Evolutionary conservation across 2,888 invertebrate species (phyloP).

Genomic region (Leptinotarsa juncta): DNA sequence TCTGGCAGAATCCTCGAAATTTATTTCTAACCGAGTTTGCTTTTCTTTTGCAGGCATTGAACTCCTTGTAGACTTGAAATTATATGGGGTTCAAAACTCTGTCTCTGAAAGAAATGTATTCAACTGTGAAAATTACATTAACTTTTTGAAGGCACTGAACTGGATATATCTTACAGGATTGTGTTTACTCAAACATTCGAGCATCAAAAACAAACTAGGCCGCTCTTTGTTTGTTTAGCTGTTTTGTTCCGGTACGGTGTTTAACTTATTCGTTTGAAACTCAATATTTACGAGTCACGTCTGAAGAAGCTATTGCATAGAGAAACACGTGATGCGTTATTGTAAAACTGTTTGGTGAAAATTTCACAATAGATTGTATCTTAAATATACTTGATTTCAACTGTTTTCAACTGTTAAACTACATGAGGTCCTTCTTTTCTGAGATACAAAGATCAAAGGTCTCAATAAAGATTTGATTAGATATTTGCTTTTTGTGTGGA

Average conservation of each 20-base stretch:
- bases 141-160: constrained; percentile 5
- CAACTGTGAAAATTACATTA: constrained; percentile 8
- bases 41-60: not conserved
- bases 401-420: no score
- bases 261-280: no score
- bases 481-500: no score
- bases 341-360: no score
- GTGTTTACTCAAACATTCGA: constrained; percentile 4
- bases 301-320: no score
- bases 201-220: constrained; percentile 1
- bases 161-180: constrained; percentile 3
- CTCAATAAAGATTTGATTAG: no score
- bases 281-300: no score
- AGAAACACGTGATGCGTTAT: no score
- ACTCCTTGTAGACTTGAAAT: not conserved
- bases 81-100: not conserved
- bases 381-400: no score
- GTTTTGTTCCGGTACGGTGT: not conserved
- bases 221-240: not conserved
- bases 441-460: no score
- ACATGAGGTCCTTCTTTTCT: no score
- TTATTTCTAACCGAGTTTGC: not conserved
- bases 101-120: constrained; percentile 5
- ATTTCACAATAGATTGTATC: no score
- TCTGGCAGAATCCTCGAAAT: not conserved